These are phyloP conservation scores for Ceraclea dissimilis DNA, from an alignment of 2,888 invertebrate genomes.

Conservation along the genomic window DNA sequence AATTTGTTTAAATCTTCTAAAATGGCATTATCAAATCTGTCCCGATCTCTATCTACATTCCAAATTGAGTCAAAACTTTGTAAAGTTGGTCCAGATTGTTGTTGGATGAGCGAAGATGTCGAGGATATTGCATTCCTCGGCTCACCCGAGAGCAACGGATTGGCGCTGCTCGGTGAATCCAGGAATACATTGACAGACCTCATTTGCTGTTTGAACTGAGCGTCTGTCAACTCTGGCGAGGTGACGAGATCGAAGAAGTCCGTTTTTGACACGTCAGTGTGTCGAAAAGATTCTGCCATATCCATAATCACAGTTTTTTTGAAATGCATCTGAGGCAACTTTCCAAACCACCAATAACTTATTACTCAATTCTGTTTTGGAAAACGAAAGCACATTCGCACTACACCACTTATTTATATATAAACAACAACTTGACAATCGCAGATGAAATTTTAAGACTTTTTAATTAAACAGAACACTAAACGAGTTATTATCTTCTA, in stretches of 20 bases:
- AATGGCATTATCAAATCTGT: constrained; percentile 64
- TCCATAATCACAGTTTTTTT: constrained; percentile 59
- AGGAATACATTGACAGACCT: constrained; percentile 60
- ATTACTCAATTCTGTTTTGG: background rate
- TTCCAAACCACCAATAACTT: background rate
- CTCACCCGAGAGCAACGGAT: constrained; percentile 45
- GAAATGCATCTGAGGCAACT: constrained; percentile 24
- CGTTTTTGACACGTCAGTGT: constrained; percentile 72
- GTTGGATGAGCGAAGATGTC: constrained; percentile 39
- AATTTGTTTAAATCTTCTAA: constrained; percentile 80
- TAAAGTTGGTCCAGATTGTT: constrained; percentile 36
- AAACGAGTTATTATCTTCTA: too few relatives aligned
- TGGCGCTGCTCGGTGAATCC: constrained; percentile 49
- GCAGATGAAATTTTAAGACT: too few relatives aligned
- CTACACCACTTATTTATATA: too few relatives aligned
- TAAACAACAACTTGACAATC: too few relatives aligned
- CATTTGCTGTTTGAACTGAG: constrained; percentile 62
- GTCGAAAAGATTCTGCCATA: constrained; percentile 69
- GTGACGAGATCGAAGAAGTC: constrained; percentile 88
- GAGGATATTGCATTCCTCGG: constrained; percentile 34
- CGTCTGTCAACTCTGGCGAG: constrained; percentile 67
- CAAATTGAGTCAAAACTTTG: constrained; percentile 56
- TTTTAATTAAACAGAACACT: too few relatives aligned
- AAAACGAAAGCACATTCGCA: too few relatives aligned
- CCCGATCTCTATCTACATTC: constrained; percentile 66